Conservation (phyloP, 35 echinoderm and acorn worm species). For the Ophioderma brevispina region DNA sequence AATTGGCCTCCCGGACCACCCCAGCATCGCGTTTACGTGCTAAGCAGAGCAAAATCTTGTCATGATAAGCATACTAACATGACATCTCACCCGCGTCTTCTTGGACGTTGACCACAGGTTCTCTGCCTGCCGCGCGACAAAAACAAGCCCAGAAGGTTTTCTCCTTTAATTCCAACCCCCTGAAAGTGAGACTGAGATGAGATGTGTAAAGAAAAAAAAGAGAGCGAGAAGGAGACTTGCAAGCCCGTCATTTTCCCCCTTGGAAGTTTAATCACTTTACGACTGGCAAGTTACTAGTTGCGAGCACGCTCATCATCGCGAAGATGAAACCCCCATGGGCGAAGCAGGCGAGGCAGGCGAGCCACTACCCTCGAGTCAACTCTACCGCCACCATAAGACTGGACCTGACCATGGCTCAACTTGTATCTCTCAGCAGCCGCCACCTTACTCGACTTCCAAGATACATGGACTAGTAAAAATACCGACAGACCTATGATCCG, state of each 20-base stretch:
- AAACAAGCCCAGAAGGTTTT: not conserved
- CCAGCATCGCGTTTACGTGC: not conserved
- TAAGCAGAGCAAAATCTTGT: not conserved
- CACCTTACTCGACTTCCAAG: not conserved
- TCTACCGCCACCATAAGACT: not conserved
- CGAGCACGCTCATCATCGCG: not conserved
- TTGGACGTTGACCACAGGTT: not conserved
- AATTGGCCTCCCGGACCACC: constrained; percentile 7
- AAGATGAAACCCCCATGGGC: not conserved
- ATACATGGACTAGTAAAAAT: constrained; percentile 15
- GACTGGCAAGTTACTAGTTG: not conserved
- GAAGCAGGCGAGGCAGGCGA: not conserved
- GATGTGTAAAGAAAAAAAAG: not conserved
- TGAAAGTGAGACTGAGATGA: not conserved
- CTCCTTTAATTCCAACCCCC: not conserved
- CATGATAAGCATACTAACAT: not conserved
- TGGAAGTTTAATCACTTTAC: constrained; percentile 4
- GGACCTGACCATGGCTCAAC: not conserved
- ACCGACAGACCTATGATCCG: not conserved
- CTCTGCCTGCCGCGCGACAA: not conserved
- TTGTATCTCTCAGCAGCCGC: not conserved
- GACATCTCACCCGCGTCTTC: not conserved
- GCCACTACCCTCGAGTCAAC: not conserved
- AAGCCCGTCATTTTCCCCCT: constrained; percentile 1
- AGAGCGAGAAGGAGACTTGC: not conserved